Percentiles rank a stretch among this genome's conserved stretches.
These are phyloP conservation scores for Latrodectus hesperus DNA, from an alignment of 2,888 invertebrate genomes.

Conservation along the genomic window DNA sequence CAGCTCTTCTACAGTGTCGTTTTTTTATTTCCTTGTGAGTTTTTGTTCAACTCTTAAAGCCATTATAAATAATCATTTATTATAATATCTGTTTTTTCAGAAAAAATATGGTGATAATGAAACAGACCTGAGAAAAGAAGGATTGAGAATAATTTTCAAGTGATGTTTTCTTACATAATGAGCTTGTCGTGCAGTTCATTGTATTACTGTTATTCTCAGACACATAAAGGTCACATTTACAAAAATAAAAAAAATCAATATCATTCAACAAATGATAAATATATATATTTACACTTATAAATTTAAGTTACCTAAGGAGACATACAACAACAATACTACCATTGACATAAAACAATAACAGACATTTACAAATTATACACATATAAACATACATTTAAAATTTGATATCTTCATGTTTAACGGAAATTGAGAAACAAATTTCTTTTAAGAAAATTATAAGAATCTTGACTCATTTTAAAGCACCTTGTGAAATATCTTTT, in stretches of 20 bases:
- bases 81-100: constrained; percentile 29
- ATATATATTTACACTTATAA: constrained; percentile 33
- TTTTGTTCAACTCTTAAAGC: constrained; percentile 65
- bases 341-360: constrained; percentile 51
- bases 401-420: neutral
- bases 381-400: constrained; percentile 20
- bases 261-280: constrained; percentile 47
- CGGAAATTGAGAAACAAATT: neutral
- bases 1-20: constrained; percentile 65
- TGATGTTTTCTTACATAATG: constrained; percentile 26
- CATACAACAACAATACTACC: constrained; percentile 48
- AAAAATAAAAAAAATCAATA: constrained; percentile 27
- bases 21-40: constrained; percentile 39
- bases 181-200: constrained; percentile 33
- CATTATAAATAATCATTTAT: constrained; percentile 62
- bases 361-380: constrained; percentile 61
- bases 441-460: constrained; percentile 18
- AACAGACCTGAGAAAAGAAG: constrained; percentile 19
- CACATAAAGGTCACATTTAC: constrained; percentile 23
- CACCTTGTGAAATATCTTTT: constrained; percentile 49
- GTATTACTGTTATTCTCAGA: constrained; percentile 26
- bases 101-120: constrained; percentile 34
- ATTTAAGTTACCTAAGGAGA: constrained; percentile 35
- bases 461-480: constrained; percentile 39
- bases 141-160: constrained; percentile 32